Conservation (phyloP, 2,888 invertebrate species). For the Acronicta psi region DNA sequence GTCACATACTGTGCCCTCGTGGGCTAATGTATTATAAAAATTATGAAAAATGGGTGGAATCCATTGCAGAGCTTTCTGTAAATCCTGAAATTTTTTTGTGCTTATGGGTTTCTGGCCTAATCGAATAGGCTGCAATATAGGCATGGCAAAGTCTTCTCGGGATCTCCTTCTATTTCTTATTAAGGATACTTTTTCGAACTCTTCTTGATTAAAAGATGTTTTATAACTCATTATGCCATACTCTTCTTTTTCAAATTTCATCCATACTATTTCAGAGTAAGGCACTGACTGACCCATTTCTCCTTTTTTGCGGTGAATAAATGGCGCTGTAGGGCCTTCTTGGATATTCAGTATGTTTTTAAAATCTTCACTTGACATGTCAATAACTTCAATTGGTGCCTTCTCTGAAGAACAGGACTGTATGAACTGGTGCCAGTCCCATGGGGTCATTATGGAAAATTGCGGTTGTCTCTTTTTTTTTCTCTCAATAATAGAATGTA, state of each 20-base stretch:
- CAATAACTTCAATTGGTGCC: constrained; percentile 12
- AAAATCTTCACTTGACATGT: constrained; percentile 8
- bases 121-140: no score
- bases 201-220: no score
- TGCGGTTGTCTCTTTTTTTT: no score
- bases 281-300: constrained; percentile 22
- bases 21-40: constrained; percentile 4
- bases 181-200: no score
- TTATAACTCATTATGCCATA: no score
- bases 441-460: no score
- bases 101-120: no score
- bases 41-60: constrained; percentile 4
- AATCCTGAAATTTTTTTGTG: no score
- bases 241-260: neutral
- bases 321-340: constrained; percentile 8
- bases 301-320: constrained; percentile 2
- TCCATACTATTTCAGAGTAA: constrained; percentile 5
- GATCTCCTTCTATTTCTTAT: no score
- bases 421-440: constrained; percentile 1
- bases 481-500: no score
- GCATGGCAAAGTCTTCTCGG: no score
- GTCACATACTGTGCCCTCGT: constrained; percentile 11
- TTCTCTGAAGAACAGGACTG: constrained; percentile 14
- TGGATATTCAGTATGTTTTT: constrained; percentile 4
- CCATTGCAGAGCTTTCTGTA: constrained; percentile 6